Conservation (phyloP, 1,140 invertebrate genomes). For the Gerris buenoi region DNA sequence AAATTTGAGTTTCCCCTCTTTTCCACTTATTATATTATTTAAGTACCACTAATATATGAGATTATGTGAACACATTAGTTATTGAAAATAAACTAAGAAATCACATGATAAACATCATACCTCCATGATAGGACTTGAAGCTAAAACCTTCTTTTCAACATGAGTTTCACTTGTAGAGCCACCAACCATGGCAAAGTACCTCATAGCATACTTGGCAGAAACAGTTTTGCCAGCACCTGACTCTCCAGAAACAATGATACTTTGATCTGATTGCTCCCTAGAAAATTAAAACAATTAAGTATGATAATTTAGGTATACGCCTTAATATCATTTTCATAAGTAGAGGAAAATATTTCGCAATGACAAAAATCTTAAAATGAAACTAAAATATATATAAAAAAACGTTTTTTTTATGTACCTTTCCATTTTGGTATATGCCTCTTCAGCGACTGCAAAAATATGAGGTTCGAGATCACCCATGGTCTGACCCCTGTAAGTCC, state of each 20-base stretch:
- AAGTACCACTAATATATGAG: no score
- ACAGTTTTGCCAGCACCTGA: conserved; percentile 97
- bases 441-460: conserved; percentile 96
- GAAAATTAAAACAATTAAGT: conserved; percentile 19
- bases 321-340: no score
- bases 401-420: conserved; percentile 47
- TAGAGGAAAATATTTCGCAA: no score
- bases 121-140: conserved; percentile 98
- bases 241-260: conserved; percentile 94
- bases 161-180: conserved; percentile 80
- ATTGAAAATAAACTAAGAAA: not conserved
- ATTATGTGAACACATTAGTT: no score
- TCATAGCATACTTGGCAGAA: conserved; percentile 94
- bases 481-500: conserved; percentile 83
- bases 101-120: conserved; percentile 28
- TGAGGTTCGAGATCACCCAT: conserved; percentile 95
- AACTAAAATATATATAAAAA: no score
- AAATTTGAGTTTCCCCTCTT: no score
- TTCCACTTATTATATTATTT: no score
- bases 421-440: conserved; percentile 90
- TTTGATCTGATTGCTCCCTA: conserved; percentile 82
- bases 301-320: no score
- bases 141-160: conserved; percentile 89
- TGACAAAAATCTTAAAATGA: no score
- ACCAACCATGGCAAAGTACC: conserved; percentile 93